Conservation (phyloP, 2,888 invertebrate genomes). For the Ditylenchus weischeri region DNA sequence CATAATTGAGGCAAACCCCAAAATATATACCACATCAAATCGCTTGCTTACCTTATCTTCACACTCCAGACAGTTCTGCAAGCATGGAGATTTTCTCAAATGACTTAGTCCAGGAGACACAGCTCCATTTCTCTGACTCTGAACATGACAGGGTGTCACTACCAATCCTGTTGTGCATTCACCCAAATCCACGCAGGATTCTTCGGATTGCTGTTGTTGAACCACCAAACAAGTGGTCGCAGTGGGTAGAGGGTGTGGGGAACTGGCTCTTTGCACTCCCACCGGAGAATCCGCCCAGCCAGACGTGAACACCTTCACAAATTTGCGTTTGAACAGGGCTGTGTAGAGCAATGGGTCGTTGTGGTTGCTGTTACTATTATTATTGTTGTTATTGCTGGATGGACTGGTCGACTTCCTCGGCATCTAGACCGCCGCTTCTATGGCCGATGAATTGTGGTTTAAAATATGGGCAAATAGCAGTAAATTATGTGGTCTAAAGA, state of each 20-base stretch:
- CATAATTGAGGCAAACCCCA: no score
- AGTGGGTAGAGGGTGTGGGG: no score
- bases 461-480: not conserved
- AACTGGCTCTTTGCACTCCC: not conserved
- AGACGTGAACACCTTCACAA: slow-evolving; percentile 21
- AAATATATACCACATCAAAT: not conserved
- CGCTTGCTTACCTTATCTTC: slow-evolving; percentile 13
- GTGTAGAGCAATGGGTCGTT: slow-evolving; percentile 28
- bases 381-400: slow-evolving; percentile 19
- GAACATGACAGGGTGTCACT: no score
- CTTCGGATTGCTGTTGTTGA: not conserved
- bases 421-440: not conserved
- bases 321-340: slow-evolving; percentile 24
- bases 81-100: slow-evolving; percentile 15
- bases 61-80: slow-evolving; percentile 20
- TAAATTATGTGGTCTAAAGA: no score
- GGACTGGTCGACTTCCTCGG: not conserved
- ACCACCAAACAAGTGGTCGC: not conserved
- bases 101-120: no score
- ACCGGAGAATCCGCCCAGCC: slow-evolving; percentile 12
- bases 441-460: not conserved
- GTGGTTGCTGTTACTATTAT: slow-evolving; percentile 1
- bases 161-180: no score
- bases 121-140: no score
- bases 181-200: not conserved